phyloP scores from a whole-genome alignment of 2,888 invertebrate genomes.

The Agelastica alni region DNA sequence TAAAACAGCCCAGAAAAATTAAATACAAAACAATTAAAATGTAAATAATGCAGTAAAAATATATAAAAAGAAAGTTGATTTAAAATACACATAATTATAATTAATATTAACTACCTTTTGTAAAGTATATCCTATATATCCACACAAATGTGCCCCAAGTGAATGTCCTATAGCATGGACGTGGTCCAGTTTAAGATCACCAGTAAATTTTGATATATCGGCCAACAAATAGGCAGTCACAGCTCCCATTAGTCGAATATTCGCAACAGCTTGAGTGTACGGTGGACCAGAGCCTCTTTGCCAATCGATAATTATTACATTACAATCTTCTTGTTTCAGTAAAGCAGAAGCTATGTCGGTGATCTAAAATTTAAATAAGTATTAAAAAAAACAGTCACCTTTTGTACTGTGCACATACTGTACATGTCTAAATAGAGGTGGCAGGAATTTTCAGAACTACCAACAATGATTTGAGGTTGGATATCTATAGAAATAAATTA shows the following conservation, averaged over 20 bases:
- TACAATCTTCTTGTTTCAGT: constrained; percentile 71
- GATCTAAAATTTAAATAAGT: too few species aligned
- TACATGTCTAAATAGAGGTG: too few species aligned
- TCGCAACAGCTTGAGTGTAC: constrained; percentile 90
- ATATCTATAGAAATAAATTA: too few species aligned
- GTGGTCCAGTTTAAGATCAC: constrained; percentile 62
- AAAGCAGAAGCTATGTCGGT: constrained; percentile 73
- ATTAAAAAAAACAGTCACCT: too few species aligned
- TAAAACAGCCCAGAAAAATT: too few species aligned
- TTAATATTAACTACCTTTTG: constrained; percentile 59
- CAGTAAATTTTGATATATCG: constrained; percentile 55
- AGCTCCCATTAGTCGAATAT: constrained; percentile 82
- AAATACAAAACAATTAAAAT: too few species aligned
- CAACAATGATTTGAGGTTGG: too few species aligned
- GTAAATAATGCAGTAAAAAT: too few species aligned
- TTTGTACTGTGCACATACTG: too few species aligned
- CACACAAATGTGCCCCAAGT: constrained; percentile 81
- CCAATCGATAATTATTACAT: constrained; percentile 85
- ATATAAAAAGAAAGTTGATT: background rate
- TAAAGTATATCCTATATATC: constrained; percentile 80
- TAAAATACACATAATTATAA: background rate
- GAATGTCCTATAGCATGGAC: constrained; percentile 88
- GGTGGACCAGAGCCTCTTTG: constrained; percentile 83
- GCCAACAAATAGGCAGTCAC: constrained; percentile 75
- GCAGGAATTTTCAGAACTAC: too few species aligned